Percentiles rank a stretch among this genome's conserved stretches.
These are phyloP conservation scores for Melanostigma gelatinosum DNA, from an alignment of 2,113 vertebrate genomes.

Conservation along the genomic window DNA sequence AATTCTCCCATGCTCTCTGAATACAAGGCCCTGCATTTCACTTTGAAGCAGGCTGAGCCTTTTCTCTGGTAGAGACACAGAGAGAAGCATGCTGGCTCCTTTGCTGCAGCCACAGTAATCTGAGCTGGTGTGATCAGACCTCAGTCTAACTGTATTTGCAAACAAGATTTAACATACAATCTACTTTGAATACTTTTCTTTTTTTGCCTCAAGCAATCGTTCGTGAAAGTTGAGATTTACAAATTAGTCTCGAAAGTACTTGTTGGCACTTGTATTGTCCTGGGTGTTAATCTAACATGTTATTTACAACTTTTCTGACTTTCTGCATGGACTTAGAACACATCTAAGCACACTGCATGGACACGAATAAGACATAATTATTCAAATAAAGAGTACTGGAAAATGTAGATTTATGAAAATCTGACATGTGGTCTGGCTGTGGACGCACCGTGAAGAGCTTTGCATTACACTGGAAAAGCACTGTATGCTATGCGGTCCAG, in stretches of 20 bases:
- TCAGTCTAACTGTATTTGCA: constrained; percentile 13
- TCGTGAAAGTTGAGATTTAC: background rate
- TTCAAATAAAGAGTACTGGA: background rate
- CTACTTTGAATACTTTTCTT: background rate
- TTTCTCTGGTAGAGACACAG: constrained; percentile 19
- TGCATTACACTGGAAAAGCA: constrained; percentile 15
- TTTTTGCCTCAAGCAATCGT: constrained; percentile 16
- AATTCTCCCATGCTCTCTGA: constrained; percentile 27
- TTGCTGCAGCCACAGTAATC: constrained; percentile 26
- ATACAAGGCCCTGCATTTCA: constrained; percentile 15
- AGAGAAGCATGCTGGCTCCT: background rate
- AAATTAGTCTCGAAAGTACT: background rate
- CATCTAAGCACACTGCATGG: background rate
- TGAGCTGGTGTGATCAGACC: background rate
- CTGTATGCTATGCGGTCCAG: constrained; percentile 24
- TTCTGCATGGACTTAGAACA: background rate
- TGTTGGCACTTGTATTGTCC: background rate
- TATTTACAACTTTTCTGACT: constrained; percentile 13
- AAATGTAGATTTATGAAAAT: constrained; percentile 36
- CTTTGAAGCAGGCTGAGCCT: constrained; percentile 32
- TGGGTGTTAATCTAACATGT: constrained; percentile 13
- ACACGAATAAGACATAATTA: background rate
- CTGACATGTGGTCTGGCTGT: constrained; percentile 40
- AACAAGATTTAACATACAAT: constrained; percentile 10
- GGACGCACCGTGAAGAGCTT: background rate